These are phyloP conservation scores for Rhysida immarginata DNA, from an alignment of 1,140 invertebrate species.

Conservation along the genomic window DNA sequence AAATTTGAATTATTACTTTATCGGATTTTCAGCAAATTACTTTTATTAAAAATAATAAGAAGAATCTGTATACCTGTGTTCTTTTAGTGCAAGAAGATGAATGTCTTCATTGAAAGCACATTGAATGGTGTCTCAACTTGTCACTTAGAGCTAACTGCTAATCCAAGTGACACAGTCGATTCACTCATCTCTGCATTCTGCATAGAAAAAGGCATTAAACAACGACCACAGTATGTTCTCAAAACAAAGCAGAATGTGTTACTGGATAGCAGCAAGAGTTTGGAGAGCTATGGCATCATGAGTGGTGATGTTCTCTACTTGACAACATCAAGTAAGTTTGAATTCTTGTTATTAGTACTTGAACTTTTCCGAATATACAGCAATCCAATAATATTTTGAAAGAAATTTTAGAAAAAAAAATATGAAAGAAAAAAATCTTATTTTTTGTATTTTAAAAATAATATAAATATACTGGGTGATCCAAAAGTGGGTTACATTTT, in stretches of 20 bases:
- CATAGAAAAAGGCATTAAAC: slow-evolving; percentile 17
- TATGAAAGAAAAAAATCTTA: too few relatives aligned
- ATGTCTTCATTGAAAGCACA: slow-evolving; percentile 10
- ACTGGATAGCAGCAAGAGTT: slow-evolving; percentile 16
- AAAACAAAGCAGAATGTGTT: slow-evolving; percentile 13
- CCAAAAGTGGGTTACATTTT: too few relatives aligned
- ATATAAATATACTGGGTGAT: too few relatives aligned
- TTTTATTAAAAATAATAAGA: too few relatives aligned
- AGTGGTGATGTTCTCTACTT: slow-evolving; percentile 21
- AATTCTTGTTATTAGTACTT: background rate
- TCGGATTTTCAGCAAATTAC: too few relatives aligned
- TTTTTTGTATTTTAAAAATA: too few relatives aligned
- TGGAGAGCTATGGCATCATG: slow-evolving; percentile 14
- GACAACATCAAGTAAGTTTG: slow-evolving; percentile 17
- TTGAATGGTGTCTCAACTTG: slow-evolving; percentile 14
- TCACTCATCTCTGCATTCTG: slow-evolving; percentile 21
- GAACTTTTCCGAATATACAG: background rate
- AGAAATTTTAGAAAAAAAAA: too few relatives aligned
- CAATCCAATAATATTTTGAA: too few relatives aligned
- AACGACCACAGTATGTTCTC: slow-evolving; percentile 17
- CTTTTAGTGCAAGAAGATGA: too few relatives aligned
- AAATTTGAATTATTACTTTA: too few relatives aligned
- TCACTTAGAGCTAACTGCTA: slow-evolving; percentile 12
- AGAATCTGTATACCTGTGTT: too few relatives aligned
- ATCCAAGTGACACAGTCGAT: slow-evolving; percentile 16